Conservation (phyloP, 2,113 vertebrate genomes). For the Chauna torquata region DNA sequence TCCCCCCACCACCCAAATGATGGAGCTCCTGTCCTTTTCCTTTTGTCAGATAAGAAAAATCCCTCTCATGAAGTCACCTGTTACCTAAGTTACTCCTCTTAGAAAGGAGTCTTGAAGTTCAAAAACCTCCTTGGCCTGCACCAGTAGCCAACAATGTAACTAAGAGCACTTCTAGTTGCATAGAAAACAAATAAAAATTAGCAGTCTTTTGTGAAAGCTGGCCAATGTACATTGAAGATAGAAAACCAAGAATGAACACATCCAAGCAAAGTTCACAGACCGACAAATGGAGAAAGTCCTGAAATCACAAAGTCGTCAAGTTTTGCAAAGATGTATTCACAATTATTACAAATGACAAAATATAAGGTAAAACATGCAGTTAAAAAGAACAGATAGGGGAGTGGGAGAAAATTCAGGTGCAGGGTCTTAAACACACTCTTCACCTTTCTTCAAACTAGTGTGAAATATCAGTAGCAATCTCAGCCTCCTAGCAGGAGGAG, state of each 20-base stretch:
- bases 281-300: not conserved
- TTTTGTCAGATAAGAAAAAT: not conserved
- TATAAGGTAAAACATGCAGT: not conserved
- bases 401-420: not conserved
- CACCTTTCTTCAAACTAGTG: not conserved
- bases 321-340: not conserved
- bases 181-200: not conserved
- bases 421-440: not conserved
- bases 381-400: not conserved
- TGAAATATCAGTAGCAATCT: fast-evolving
- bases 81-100: not conserved
- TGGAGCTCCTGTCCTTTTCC: not conserved
- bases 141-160: not conserved
- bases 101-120: not conserved
- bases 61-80: not conserved
- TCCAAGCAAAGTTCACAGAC: not conserved
- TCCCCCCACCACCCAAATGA: not conserved
- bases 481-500: not conserved
- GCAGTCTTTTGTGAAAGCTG: not conserved
- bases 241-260: not conserved
- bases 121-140: not conserved
- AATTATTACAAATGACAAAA: not conserved
- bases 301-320: not conserved
- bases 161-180: not conserved
- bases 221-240: not conserved